A percentile compares a stretch with the other conserved stretches of the same genome.
These are phyloP conservation scores for Aeoliscus strigatus DNA, from an alignment of 2,797 vertebrate species.

Conservation along the genomic window DNA sequence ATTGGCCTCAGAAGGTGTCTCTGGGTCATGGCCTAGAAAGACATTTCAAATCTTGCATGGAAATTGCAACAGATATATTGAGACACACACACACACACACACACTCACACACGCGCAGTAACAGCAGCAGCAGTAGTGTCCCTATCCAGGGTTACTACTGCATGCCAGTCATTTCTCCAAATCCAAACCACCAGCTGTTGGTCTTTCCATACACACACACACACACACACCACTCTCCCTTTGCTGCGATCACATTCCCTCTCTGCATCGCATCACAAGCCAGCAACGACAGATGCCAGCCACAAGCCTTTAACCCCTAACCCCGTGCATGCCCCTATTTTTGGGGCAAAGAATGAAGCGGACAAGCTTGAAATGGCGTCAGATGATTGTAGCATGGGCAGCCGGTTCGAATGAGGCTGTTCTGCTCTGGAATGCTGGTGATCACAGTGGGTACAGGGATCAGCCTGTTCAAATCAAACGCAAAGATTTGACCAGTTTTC, in stretches of 20 bases:
- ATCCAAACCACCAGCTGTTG: slow-evolving; percentile 88
- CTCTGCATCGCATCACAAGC: slow-evolving; percentile 75
- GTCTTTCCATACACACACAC: slow-evolving; percentile 76
- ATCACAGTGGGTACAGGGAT: not conserved
- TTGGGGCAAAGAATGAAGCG: slow-evolving; percentile 66
- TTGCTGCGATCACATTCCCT: slow-evolving; percentile 78
- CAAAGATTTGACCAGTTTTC: slow-evolving; percentile 3
- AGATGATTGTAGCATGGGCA: slow-evolving; percentile 34
- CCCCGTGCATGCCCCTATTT: slow-evolving; percentile 68
- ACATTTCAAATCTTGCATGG: slow-evolving; percentile 36
- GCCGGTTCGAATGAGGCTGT: slow-evolving; percentile 9
- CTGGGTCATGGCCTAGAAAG: slow-evolving; percentile 18
- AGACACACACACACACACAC: slow-evolving; percentile 6
- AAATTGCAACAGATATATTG: slow-evolving; percentile 34
- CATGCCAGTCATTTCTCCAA: slow-evolving; percentile 86
- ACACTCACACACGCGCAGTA: slow-evolving; percentile 20
- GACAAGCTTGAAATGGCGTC: slow-evolving; percentile 63
- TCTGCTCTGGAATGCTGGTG: slow-evolving; percentile 14
- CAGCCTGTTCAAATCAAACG: slow-evolving; percentile 5
- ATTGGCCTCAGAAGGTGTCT: slow-evolving; percentile 24
- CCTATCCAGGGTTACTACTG: slow-evolving; percentile 54
- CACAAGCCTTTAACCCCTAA: slow-evolving; percentile 69
- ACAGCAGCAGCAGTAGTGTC: slow-evolving; percentile 38
- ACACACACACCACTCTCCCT: slow-evolving; percentile 63
- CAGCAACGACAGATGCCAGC: slow-evolving; percentile 88